phyloP scores from a whole-genome alignment of 30 jellyfish, hydroid and myxozoan species.

The Haliclystus octoradiatus region DNA sequence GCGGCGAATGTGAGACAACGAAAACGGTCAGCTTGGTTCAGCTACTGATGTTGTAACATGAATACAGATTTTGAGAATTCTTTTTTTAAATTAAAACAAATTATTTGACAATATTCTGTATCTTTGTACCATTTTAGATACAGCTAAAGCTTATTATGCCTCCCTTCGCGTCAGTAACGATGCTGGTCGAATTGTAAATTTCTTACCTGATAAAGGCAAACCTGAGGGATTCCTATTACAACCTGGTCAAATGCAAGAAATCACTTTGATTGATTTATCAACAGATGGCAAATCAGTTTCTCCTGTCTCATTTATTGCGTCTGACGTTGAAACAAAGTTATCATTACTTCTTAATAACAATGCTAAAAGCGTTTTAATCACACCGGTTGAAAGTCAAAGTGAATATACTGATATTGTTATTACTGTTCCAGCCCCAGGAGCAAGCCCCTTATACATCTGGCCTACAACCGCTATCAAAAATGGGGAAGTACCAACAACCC shows the following conservation, averaged over 20 bases:
- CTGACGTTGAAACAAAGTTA: slow-evolving; percentile 77
- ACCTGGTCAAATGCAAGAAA: slow-evolving; percentile 63
- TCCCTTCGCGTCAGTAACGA: slow-evolving; percentile 69
- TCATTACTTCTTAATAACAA: slow-evolving; percentile 64
- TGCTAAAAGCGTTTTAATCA: slow-evolving; percentile 41
- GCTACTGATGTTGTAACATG: no score
- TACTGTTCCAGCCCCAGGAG: slow-evolving; percentile 98
- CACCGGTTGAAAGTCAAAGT: slow-evolving; percentile 68
- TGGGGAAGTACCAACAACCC: slow-evolving; percentile 73
- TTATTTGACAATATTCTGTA: no score
- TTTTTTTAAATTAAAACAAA: no score
- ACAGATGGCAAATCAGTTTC: slow-evolving; percentile 92
- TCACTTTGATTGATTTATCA: slow-evolving; percentile 78
- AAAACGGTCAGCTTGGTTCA: no score
- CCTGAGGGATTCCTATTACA: slow-evolving; percentile 78
- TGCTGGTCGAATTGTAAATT: slow-evolving; percentile 53
- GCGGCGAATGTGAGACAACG: no score
- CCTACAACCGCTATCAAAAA: slow-evolving; percentile 49
- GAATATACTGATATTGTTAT: slow-evolving; percentile 81
- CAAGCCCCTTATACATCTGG: slow-evolving; percentile 88
- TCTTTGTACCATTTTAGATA: no score
- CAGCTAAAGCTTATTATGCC: slow-evolving; percentile 85
- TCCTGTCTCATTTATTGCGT: slow-evolving; percentile 71
- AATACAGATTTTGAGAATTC: no score
- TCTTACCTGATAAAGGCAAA: slow-evolving; percentile 82